These are phyloP conservation scores for Marisa cornuarietis DNA, from an alignment of 1,140 invertebrate species.

Conservation along the genomic window DNA sequence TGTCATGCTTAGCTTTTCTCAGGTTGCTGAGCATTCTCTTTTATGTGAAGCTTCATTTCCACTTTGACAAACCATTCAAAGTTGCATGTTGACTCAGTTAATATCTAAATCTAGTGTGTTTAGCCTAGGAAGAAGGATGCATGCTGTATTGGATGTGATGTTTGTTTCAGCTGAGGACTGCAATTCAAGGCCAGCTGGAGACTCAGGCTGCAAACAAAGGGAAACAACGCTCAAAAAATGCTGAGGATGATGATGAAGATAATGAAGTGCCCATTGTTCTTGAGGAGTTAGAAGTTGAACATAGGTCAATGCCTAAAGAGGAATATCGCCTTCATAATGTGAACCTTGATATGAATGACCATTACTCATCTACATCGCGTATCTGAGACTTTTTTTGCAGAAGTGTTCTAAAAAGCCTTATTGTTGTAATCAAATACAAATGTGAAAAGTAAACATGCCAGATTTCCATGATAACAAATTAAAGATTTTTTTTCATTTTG, in stretches of 20 bases:
- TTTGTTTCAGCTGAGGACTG: constrained; percentile 45
- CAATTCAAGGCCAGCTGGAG: constrained; percentile 55
- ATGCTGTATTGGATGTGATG: constrained; percentile 1
- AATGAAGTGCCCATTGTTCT: constrained; percentile 40
- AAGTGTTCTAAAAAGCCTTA: no score
- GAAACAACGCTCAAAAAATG: constrained; percentile 2
- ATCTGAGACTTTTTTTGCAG: no score
- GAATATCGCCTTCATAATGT: neutral
- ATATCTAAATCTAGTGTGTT: neutral
- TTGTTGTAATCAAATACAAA: no score
- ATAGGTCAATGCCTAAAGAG: neutral
- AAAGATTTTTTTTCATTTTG: no score
- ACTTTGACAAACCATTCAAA: neutral
- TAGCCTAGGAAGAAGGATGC: neutral
- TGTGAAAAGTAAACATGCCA: no score
- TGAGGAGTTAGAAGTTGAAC: constrained; percentile 14
- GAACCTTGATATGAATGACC: neutral
- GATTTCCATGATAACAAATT: no score
- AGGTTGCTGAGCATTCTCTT: no score
- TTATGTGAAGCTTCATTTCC: no score
- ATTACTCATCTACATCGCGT: no score
- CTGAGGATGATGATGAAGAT: constrained; percentile 25
- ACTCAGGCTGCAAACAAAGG: constrained; percentile 38
- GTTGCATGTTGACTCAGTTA: neutral
- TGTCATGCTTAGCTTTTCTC: no score